Conservation (phyloP, 2,113 vertebrate species). For the Apus apus region DNA sequence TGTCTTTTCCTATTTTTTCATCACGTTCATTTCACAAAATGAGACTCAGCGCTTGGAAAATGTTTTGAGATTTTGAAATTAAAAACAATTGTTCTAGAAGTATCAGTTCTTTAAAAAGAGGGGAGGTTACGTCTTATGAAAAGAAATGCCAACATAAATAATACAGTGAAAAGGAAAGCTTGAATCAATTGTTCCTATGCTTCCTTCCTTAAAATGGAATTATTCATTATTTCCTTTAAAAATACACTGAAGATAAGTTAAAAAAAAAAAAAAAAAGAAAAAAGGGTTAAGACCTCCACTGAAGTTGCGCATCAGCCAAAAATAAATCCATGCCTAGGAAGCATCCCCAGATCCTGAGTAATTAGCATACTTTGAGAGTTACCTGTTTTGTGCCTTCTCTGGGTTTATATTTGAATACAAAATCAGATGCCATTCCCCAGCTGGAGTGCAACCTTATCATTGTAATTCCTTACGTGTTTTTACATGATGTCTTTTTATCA, state of each 20-base stretch:
- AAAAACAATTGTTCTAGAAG: neutral
- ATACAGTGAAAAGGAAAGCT: conserved; percentile 2
- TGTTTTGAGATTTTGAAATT: neutral
- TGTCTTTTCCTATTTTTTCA: neutral
- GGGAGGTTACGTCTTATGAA: neutral
- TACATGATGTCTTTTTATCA: neutral
- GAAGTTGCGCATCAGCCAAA: neutral
- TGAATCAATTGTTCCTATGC: neutral
- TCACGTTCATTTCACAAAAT: neutral
- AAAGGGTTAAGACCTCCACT: neutral
- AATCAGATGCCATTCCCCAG: neutral
- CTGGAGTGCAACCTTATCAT: neutral
- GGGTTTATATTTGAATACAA: neutral
- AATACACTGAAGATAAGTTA: neutral
- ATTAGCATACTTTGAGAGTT: neutral
- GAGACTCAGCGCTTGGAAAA: neutral
- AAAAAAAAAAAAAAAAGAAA: no score
- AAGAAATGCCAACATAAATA: conserved; percentile 4
- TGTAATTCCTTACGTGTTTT: neutral
- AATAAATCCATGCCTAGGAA: neutral
- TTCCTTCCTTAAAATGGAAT: conserved; percentile 44
- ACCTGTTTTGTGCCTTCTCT: neutral
- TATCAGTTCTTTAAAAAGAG: neutral
- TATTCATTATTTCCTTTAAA: conserved; percentile 52
- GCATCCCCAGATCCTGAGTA: neutral